Percentiles rank a stretch among this genome's conserved stretches.
Evolutionary conservation across 2,888 invertebrate genomes (phyloP).

Genomic region (Blomia tropicalis): DNA sequence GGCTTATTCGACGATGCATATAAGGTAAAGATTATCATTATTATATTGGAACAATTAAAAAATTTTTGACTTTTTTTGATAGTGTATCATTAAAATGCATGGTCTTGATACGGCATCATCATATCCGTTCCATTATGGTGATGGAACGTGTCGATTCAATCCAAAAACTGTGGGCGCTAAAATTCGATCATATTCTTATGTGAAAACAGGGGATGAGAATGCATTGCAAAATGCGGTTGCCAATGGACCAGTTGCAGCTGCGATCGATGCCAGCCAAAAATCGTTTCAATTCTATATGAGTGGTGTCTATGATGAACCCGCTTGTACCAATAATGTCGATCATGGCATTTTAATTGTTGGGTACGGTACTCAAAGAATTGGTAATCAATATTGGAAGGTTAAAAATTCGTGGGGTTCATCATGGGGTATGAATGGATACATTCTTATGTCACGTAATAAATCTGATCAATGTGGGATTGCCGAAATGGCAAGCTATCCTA

Average conservation of each 20-base stretch:
- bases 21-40: not conserved
- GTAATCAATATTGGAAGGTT: slow-evolving; percentile 59
- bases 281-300: slow-evolving; percentile 63
- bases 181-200: slow-evolving; percentile 60
- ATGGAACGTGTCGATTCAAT: slow-evolving; percentile 39
- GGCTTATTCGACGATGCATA: slow-evolving; percentile 35
- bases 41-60: not conserved
- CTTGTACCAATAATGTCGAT: slow-evolving; percentile 48
- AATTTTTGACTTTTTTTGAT: not conserved
- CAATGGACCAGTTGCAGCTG: slow-evolving; percentile 59
- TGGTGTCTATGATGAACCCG: slow-evolving; percentile 48
- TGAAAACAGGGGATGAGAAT: slow-evolving; percentile 46
- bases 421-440: slow-evolving; percentile 78
- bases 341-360: slow-evolving; percentile 82
- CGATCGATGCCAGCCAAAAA: slow-evolving; percentile 69
- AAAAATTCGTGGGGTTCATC: slow-evolving; percentile 81
- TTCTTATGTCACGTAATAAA: slow-evolving; percentile 54
- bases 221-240: slow-evolving; percentile 61
- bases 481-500: slow-evolving; percentile 65
- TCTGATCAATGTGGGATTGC: slow-evolving; percentile 69
- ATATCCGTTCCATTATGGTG: slow-evolving; percentile 62
- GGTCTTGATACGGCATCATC: slow-evolving; percentile 74
- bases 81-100: slow-evolving; percentile 43
- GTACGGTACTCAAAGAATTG: slow-evolving; percentile 49
- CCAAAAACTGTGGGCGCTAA: slow-evolving; percentile 54